Percentiles rank a stretch among this genome's conserved stretches.
Evolutionary conservation across 2,888 invertebrate species (phyloP).

Genomic region (Masnerella sp.): DNA sequence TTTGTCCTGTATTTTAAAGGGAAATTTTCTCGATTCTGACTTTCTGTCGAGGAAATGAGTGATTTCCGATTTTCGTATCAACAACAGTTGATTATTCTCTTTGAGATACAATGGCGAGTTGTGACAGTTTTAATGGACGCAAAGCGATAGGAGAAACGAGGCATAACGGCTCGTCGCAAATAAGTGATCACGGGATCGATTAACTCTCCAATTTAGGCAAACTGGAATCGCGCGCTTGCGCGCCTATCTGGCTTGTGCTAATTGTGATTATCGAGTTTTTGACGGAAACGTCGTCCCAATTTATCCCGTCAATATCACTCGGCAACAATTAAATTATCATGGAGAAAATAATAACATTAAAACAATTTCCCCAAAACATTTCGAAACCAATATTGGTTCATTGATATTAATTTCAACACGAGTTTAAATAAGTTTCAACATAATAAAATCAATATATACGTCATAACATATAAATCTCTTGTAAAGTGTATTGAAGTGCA

Average conservation of each 20-base stretch:
- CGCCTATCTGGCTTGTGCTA: constrained; percentile 65
- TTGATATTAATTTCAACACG: too few relatives aligned
- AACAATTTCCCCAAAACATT: too few relatives aligned
- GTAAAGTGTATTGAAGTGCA: too few relatives aligned
- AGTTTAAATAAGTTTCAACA: too few relatives aligned
- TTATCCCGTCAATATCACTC: constrained; percentile 34
- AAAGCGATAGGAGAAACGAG: constrained; percentile 51
- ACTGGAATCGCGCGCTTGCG: constrained; percentile 56
- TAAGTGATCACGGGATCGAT: constrained; percentile 51
- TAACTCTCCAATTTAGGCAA: constrained; percentile 46
- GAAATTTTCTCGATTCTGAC: too few relatives aligned
- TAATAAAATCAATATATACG: too few relatives aligned
- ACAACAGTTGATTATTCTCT: constrained; percentile 36
- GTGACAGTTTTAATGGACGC: constrained; percentile 52
- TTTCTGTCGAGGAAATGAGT: too few relatives aligned
- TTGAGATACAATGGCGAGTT: constrained; percentile 38
- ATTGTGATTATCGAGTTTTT: constrained; percentile 72
- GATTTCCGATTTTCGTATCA: constrained; percentile 40
- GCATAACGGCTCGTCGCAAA: constrained; percentile 42
- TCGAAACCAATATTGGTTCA: constrained; percentile 8
- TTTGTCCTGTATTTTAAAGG: too few relatives aligned
- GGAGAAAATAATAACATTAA: constrained; percentile 19
- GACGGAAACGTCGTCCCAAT: constrained; percentile 62
- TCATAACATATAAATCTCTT: too few relatives aligned
- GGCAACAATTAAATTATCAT: constrained; percentile 38